Evolutionary conservation across 1,140 invertebrate species (phyloP), one percentile per base, ranked within the genome.

Genomic region (Schlechtendalia chinensis): DNA sequence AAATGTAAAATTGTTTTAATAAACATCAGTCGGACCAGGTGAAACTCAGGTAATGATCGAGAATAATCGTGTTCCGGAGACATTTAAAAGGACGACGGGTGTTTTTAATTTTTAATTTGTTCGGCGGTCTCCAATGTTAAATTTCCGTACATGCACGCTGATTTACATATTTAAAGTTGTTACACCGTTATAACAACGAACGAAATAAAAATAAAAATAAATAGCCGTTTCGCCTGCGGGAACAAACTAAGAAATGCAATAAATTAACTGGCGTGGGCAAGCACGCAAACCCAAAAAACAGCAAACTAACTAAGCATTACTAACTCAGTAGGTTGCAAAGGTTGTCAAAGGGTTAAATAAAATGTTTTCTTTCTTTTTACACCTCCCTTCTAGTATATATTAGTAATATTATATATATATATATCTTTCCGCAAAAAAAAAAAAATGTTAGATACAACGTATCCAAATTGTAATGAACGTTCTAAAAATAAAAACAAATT

Each of bases 51-150:
- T 67, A 67, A 47, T 69, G 12, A 24, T 69, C 65, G 39, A 22
- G 65, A 69, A 24, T 45, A 45, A 58, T 77, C 74, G 56, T 77
- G 74, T 77, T 32, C 32, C 12, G 32, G n/a, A 59, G 22, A 77
- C 74, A 77, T 77, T 77, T 61, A 61, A 77, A 77, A 45, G 27
- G 27, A 77, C 22, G 29, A 45, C 54, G 74, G 32, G 74, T 47
- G 74, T 24, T 61, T 61, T 59, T 61, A 59, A 61, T 77, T 77
- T 77, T 77, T 77, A 77, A 77, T 77, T 77, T 61, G 74, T 50
- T 77, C 54, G 29, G n/a, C 10, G 32, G 54, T 77, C 65, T 69
- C 65, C n/a, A 47, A 69, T 47, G 65, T 69, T 59, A 47, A 77
- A 77, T 77, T 61, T 61, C 19, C 16, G 74, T 69, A 69, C 65